Evolutionary conservation across 2,888 invertebrate genomes (phyloP), one percentile per base, ranked within the genome.

Genomic region (Leuctra nigra): DNA sequence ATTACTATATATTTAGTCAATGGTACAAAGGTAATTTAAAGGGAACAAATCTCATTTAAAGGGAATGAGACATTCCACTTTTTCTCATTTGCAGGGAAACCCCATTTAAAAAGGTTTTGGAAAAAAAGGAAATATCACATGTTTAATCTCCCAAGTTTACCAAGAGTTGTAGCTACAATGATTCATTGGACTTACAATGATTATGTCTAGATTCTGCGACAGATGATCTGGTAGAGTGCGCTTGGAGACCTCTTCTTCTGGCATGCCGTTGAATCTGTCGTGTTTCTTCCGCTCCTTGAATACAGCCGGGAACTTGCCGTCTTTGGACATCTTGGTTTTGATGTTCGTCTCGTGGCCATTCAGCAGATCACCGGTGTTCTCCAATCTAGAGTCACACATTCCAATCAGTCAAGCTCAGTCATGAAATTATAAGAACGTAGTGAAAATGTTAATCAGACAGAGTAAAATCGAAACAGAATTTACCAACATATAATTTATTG

Each of bases 151-250:
- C n/a, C n/a, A n/a, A n/a, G n/a, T n/a, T n/a, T n/a, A n/a, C n/a
- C n/a, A n/a, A n/a, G n/a, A n/a, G n/a, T n/a, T n/a, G n/a, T n/a
- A n/a, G n/a, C n/a, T n/a, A n/a, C n/a, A n/a, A n/a, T n/a, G n/a
- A n/a, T n/a, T n/a, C 14, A 38, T 14, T 29, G 14, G 78, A 89
- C 94, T 91, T 84, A 97, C 96, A 81, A 97, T 95, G 74, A 97
- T 88, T 76, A 97, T 95, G 80, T 98, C 97, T 73, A 97, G 84
- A 78, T 94, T 91, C 73, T 86, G 84, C 25, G 88, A 81, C 63
- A 97, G 81, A 75, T 96, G 94, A 78, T 98, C 97, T 60, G 97
- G 96, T 71, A 98, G 81, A 64, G 91, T 90, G 68, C 93, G 82
- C 68, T 92, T 88, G 59, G 91, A 85, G 47, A 97, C 94, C 77